A percentile compares a stretch with the other conserved stretches of the same genome.
phyloP scores from a whole-genome alignment of 2,797 vertebrate species.

The Hippoglossus hippoglossus region DNA sequence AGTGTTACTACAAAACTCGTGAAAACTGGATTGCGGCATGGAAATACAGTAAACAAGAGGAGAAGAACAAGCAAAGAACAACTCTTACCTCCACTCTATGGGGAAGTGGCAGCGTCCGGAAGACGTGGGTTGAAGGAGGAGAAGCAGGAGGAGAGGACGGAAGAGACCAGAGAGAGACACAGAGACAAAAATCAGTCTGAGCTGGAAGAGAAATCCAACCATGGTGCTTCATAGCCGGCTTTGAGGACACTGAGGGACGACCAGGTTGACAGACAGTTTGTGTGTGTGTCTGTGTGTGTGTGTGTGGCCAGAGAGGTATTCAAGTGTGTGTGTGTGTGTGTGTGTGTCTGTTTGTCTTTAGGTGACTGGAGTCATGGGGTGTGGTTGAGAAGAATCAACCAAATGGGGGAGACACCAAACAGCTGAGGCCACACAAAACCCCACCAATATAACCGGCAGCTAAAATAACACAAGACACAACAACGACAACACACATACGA shows the following conservation, averaged over 20 bases:
- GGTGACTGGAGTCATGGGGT: conserved; percentile 20
- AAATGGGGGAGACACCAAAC: conserved; percentile 56
- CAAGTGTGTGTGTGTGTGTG: conserved; percentile 30
- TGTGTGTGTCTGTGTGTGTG: conserved; percentile 49
- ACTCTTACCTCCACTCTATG: conserved; percentile 96
- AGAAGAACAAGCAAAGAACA: too few species aligned
- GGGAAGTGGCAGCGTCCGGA: conserved; percentile 78
- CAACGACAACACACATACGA: background rate
- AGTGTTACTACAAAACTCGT: background rate
- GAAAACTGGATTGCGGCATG: background rate
- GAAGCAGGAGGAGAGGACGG: conserved; percentile 38
- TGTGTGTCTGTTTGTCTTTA: conserved; percentile 5
- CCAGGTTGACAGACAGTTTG: conserved; percentile 38
- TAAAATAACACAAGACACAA: conserved; percentile 35
- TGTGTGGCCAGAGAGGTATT: conserved; percentile 44
- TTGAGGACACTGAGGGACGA: conserved; percentile 31
- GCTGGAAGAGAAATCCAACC: conserved; percentile 25
- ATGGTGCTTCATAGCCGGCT: conserved; percentile 54
- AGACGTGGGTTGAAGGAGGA: conserved; percentile 65
- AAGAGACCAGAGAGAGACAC: conserved; percentile 39
- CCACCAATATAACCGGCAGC: conserved; percentile 38
- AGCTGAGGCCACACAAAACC: conserved; percentile 66
- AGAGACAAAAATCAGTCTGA: conserved; percentile 24
- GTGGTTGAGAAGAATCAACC: conserved; percentile 35
- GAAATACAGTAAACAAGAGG: background rate